Percentiles rank a stretch among this genome's conserved stretches.
These are phyloP conservation scores for Oscheius sp. DNA, from an alignment of 2,888 invertebrate genomes.

Conservation along the genomic window DNA sequence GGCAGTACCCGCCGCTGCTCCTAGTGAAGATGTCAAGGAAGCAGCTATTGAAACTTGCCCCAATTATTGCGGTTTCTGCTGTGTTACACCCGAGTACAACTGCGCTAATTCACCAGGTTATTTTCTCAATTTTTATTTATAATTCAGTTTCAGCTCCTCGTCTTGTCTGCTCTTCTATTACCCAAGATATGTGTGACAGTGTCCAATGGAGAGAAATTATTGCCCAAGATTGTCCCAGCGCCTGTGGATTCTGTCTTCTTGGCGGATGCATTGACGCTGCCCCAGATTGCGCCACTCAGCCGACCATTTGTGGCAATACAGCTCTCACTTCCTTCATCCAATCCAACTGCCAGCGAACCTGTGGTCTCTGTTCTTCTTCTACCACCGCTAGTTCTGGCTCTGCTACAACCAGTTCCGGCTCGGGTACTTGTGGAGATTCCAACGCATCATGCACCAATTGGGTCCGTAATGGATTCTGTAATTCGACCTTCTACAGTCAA, in stretches of 20 bases:
- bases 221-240: constrained; percentile 17
- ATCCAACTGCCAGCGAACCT: constrained; percentile 20
- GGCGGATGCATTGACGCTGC: constrained; percentile 32
- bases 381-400: no score
- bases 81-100: neutral
- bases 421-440: no score
- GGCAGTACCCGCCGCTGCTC: neutral
- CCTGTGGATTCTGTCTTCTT: constrained; percentile 12
- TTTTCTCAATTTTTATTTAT: no score
- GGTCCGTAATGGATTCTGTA: no score
- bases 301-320: constrained; percentile 21
- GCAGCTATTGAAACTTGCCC: neutral
- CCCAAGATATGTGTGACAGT: constrained; percentile 6
- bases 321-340: neutral
- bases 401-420: no score
- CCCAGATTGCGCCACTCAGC: constrained; percentile 18
- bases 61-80: constrained; percentile 3
- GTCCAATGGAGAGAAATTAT: constrained; percentile 7
- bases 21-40: neutral
- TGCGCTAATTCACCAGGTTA: neutral
- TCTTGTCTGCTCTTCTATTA: constrained; percentile 2
- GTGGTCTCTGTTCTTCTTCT: neutral
- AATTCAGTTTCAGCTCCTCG: constrained; percentile 6
- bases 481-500: no score
- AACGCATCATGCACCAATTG: no score